These are phyloP conservation scores for Polymixis flavicincta DNA, from an alignment of 2,888 invertebrate species.

Conservation along the genomic window DNA sequence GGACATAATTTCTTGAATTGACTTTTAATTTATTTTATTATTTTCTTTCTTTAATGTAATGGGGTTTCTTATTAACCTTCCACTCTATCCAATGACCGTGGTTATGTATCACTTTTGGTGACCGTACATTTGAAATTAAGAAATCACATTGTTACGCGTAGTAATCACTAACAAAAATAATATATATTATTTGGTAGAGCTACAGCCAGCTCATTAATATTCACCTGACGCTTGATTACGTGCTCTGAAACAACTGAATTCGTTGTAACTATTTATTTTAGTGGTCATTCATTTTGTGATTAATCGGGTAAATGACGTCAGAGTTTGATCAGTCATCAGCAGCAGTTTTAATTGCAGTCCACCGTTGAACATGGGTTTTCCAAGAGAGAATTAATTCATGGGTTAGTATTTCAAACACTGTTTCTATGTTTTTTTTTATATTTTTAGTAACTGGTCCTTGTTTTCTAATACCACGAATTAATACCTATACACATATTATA, in stretches of 20 bases:
- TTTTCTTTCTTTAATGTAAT: no score
- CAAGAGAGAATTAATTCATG: background rate
- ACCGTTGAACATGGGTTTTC: background rate
- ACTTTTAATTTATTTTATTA: no score
- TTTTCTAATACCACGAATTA: background rate
- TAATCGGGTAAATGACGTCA: background rate
- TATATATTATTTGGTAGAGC: no score
- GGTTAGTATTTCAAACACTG: background rate
- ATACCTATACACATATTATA: no score
- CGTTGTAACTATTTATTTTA: constrained; percentile 27
- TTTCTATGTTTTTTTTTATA: background rate
- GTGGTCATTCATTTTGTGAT: constrained; percentile 27
- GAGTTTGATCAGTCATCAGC: constrained; percentile 1
- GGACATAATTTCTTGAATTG: no score
- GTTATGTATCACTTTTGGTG: no score
- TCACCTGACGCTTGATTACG: constrained; percentile 30
- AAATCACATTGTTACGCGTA: background rate
- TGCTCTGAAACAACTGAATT: constrained; percentile 29
- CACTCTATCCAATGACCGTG: no score
- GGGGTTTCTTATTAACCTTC: no score
- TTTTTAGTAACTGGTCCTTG: background rate
- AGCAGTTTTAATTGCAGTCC: background rate
- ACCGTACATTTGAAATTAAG: background rate
- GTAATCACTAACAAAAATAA: background rate
- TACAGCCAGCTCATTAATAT: constrained; percentile 27